Evolutionary conservation across 2,797 vertebrate genomes (phyloP).

Genomic region (Meda fulgida): DNA sequence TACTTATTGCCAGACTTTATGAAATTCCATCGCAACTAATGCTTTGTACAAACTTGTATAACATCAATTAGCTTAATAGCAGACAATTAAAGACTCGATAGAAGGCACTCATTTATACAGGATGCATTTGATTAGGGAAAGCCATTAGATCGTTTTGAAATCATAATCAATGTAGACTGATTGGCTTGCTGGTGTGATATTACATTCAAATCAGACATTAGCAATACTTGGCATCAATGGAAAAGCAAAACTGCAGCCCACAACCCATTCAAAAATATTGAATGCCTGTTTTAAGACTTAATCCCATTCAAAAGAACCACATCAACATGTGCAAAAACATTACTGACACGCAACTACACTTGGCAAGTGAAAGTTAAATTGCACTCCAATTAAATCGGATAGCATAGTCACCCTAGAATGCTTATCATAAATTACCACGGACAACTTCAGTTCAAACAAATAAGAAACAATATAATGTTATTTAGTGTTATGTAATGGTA

Average conservation of each 20-base stretch:
- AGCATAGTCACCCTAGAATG: conserved; percentile 33
- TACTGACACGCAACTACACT: conserved; percentile 42
- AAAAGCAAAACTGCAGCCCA: not conserved
- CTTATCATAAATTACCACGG: conserved; percentile 47
- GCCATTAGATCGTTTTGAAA: conserved; percentile 20
- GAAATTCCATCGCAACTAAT: conserved; percentile 30
- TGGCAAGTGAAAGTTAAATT: conserved; percentile 44
- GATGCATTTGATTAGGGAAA: conserved; percentile 48
- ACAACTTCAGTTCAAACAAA: conserved; percentile 49
- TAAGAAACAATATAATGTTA: conserved; percentile 25
- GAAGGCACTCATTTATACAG: conserved; percentile 59
- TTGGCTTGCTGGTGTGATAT: conserved; percentile 50
- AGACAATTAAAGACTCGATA: conserved; percentile 41
- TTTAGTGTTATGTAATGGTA: not conserved
- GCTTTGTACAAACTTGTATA: conserved; percentile 39
- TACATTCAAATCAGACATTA: conserved; percentile 48
- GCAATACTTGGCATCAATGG: not conserved
- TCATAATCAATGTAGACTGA: conserved; percentile 25
- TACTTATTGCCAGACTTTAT: conserved; percentile 57
- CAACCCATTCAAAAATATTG: conserved; percentile 12
- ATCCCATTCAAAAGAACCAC: conserved; percentile 13
- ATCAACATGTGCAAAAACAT: conserved; percentile 45
- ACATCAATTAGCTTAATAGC: conserved; percentile 20
- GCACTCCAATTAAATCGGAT: conserved; percentile 39
- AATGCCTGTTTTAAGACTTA: conserved; percentile 36